Percentiles rank a stretch among this genome's conserved stretches.
These are phyloP conservation scores for Heliconius aoede DNA, from an alignment of 2,888 invertebrate genomes.

Conservation along the genomic window DNA sequence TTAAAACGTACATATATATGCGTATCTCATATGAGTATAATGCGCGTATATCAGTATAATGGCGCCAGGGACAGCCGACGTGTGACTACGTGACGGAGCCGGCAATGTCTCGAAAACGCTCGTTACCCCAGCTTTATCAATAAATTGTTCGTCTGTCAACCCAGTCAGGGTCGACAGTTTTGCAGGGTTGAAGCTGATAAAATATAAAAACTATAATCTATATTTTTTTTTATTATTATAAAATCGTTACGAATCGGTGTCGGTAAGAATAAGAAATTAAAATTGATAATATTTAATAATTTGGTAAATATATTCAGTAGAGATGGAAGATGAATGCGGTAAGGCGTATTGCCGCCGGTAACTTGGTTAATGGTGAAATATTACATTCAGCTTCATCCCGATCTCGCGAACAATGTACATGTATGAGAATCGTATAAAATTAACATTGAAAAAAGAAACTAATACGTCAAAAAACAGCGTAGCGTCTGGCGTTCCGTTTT, in stretches of 20 bases:
- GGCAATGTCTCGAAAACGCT: slow-evolving; percentile 60
- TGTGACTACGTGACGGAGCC: slow-evolving; percentile 65
- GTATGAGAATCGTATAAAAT: neutral
- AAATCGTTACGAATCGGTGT: no score
- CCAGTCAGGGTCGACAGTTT: slow-evolving; percentile 39
- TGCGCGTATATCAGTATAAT: slow-evolving; percentile 70
- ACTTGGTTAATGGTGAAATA: no score
- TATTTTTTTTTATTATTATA: no score
- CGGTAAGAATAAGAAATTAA: no score
- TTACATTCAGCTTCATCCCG: neutral
- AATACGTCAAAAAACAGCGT: no score
- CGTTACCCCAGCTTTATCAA: slow-evolving; percentile 42
- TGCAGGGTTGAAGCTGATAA: slow-evolving; percentile 13
- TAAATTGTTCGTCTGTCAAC: slow-evolving; percentile 43
- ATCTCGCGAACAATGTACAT: slow-evolving; percentile 1
- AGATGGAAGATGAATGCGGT: no score
- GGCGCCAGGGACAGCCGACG: slow-evolving; percentile 62
- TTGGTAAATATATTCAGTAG: no score
- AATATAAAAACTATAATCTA: neutral
- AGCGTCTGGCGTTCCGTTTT: no score
- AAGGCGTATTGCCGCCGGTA: no score
- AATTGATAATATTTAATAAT: no score
- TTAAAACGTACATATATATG: slow-evolving; percentile 25
- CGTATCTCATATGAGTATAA: slow-evolving; percentile 58
- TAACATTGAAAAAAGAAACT: neutral